These are phyloP conservation scores for Spisula subtruncata DNA, from an alignment of 2,888 invertebrate species.

Conservation along the genomic window DNA sequence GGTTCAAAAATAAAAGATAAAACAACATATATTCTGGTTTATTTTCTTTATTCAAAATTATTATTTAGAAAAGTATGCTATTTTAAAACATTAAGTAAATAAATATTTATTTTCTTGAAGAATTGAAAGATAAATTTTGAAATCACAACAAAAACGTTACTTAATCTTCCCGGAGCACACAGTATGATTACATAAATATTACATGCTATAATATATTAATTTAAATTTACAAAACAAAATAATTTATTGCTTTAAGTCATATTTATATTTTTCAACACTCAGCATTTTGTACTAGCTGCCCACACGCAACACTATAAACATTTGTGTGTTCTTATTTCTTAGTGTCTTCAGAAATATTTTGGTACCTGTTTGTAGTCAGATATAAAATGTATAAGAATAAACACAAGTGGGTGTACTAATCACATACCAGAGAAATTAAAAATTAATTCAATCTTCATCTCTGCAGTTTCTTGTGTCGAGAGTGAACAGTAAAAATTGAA, in stretches of 20 bases:
- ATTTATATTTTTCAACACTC: not conserved
- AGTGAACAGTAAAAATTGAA: too few relatives aligned
- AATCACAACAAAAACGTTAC: not conserved
- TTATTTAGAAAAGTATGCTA: not conserved
- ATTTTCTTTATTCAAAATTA: constrained; percentile 25
- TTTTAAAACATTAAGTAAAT: not conserved
- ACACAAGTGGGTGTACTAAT: not conserved
- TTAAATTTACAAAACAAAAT: not conserved
- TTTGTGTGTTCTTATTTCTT: not conserved
- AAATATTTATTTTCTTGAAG: not conserved
- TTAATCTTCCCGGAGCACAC: not conserved
- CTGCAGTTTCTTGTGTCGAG: too few relatives aligned
- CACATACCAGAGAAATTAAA: too few relatives aligned
- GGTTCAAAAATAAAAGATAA: not conserved
- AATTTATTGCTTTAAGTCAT: not conserved
- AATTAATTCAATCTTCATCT: too few relatives aligned
- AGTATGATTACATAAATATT: not conserved
- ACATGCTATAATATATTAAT: not conserved
- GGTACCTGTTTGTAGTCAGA: not conserved
- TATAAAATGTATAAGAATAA: not conserved
- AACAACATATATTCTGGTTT: not conserved
- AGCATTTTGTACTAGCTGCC: constrained; percentile 14
- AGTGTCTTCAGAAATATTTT: too few relatives aligned
- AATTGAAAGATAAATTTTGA: not conserved
- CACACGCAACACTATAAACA: not conserved